These are phyloP conservation scores for Oryzias curvinotus DNA, from an alignment of 2,113 vertebrate species.

Conservation along the genomic window DNA sequence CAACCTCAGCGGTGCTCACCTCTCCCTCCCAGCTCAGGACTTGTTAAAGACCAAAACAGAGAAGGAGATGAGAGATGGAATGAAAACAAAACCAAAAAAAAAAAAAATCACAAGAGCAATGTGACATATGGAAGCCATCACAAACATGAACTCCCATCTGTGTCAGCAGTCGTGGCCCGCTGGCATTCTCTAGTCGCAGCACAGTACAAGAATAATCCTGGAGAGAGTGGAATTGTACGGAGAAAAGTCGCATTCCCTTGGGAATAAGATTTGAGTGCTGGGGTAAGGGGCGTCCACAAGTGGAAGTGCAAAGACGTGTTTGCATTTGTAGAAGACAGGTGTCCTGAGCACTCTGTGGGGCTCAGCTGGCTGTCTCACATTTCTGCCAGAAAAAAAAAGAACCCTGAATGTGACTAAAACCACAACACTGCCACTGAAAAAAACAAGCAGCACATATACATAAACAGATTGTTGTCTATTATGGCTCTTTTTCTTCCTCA, in stretches of 20 bases:
- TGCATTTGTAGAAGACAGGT: slow-evolving; percentile 75
- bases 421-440: slow-evolving; percentile 18
- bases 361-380: slow-evolving; percentile 59
- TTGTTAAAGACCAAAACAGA: slow-evolving; percentile 62
- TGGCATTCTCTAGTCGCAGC: slow-evolving; percentile 70
- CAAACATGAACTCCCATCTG: slow-evolving; percentile 72
- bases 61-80: slow-evolving; percentile 64
- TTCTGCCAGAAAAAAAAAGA: slow-evolving; percentile 20
- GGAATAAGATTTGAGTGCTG: slow-evolving; percentile 31
- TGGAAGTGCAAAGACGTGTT: slow-evolving; percentile 54
- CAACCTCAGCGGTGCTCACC: slow-evolving; percentile 19
- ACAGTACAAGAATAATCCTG: slow-evolving; percentile 73
- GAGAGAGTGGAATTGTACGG: slow-evolving; percentile 66
- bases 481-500: slow-evolving; percentile 30
- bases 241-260: slow-evolving; percentile 58
- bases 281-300: slow-evolving; percentile 22
- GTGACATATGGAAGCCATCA: slow-evolving; percentile 80
- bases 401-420: slow-evolving; percentile 10
- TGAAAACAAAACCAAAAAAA: slow-evolving; percentile 52
- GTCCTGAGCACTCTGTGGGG: slow-evolving; percentile 45
- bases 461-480: slow-evolving; percentile 39
- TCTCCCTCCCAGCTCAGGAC: slow-evolving; percentile 30
- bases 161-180: slow-evolving; percentile 63
- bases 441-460: slow-evolving; percentile 40
- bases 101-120: slow-evolving; percentile 34